phyloP scores from a whole-genome alignment of 2,113 vertebrate species.

The Colossoma macropomum region DNA sequence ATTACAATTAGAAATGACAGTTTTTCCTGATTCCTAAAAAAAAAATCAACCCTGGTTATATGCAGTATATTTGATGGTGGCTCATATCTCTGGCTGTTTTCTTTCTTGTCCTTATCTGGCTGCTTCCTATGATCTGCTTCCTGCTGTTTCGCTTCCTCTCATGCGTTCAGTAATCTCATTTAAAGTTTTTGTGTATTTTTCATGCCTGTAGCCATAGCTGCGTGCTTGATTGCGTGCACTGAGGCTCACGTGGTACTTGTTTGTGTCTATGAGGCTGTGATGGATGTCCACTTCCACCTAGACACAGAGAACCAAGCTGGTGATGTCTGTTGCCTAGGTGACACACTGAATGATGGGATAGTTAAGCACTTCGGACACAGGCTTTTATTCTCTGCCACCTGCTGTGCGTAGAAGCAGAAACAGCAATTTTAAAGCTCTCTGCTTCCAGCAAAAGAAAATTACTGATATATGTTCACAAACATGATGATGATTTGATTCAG shows the following conservation, averaged over 20 bases:
- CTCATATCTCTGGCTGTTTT: neutral
- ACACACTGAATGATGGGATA: constrained; percentile 45
- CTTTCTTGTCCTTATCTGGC: neutral
- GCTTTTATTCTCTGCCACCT: constrained; percentile 17
- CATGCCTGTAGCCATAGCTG: neutral
- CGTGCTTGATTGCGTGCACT: neutral
- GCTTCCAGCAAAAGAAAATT: neutral
- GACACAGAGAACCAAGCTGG: constrained; percentile 30
- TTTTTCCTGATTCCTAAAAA: no score
- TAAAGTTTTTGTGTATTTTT: neutral
- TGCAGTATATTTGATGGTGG: neutral
- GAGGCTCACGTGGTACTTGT: neutral
- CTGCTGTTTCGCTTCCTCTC: neutral
- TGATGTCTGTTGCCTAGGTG: constrained; percentile 55
- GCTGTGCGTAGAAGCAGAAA: constrained; percentile 13
- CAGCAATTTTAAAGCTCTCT: neutral
- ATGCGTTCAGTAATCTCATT: neutral
- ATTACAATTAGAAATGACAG: no score
- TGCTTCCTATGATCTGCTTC: neutral
- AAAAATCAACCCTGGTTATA: neutral
- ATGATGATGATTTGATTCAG: neutral
- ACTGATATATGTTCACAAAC: neutral
- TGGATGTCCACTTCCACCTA: constrained; percentile 20
- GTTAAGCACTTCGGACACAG: constrained; percentile 12
- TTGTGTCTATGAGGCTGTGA: neutral